These are phyloP conservation scores for Cichlasoma orientale DNA, from an alignment of 2,797 vertebrate species.

Conservation along the genomic window DNA sequence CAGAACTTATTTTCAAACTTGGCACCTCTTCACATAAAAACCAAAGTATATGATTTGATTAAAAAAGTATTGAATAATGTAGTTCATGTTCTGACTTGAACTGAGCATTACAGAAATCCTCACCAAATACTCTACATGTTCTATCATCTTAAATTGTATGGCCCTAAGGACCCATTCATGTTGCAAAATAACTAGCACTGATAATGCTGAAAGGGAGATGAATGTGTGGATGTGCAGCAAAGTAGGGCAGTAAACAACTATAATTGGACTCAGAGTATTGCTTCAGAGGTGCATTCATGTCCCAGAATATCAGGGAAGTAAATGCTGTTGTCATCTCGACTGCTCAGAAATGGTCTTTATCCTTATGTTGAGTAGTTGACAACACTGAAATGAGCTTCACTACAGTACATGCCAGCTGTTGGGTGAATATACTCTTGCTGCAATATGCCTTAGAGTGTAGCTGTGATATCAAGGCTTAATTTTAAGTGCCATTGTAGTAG, in stretches of 20 bases:
- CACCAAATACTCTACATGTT: background rate
- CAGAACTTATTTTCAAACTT: background rate
- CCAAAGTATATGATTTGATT: background rate
- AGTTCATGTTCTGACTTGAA: background rate
- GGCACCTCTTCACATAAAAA: background rate
- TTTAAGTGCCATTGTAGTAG: background rate
- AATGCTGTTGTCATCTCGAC: slow-evolving; percentile 10
- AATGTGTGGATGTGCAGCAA: slow-evolving; percentile 10
- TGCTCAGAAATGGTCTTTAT: slow-evolving; percentile 35
- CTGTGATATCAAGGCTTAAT: slow-evolving; percentile 6
- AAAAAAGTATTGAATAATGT: background rate
- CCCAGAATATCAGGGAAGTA: slow-evolving; percentile 32
- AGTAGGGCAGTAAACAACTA: slow-evolving; percentile 38
- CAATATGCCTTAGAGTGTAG: background rate
- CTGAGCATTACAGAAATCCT: background rate
- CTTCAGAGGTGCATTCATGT: slow-evolving; percentile 31
- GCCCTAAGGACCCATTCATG: background rate
- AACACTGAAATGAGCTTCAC: background rate
- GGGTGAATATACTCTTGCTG: background rate
- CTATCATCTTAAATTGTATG: background rate
- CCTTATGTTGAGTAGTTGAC: slow-evolving; percentile 13
- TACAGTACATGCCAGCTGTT: slow-evolving; percentile 29
- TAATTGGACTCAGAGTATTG: slow-evolving; percentile 20
- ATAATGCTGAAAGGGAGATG: slow-evolving; percentile 7
- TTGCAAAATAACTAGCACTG: background rate